These are phyloP conservation scores for Hippocampus mohnikei DNA, from an alignment of 2,113 vertebrate species.

Conservation along the genomic window DNA sequence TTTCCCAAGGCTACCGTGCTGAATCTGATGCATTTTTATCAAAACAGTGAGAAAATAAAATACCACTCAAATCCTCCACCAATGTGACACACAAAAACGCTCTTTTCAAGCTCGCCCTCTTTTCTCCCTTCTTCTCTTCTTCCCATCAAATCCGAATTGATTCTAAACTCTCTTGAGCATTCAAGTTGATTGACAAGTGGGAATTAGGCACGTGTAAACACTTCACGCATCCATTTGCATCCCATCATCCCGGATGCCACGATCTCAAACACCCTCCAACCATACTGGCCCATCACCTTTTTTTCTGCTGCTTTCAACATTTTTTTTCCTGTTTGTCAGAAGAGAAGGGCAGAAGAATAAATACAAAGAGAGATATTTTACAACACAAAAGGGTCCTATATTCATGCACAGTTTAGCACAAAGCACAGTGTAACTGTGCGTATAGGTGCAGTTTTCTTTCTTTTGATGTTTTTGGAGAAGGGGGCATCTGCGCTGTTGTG, in stretches of 20 bases:
- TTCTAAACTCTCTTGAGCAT: constrained; percentile 42
- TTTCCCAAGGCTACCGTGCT: background rate
- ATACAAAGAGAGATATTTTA: background rate
- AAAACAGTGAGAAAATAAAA: background rate
- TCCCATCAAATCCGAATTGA: constrained; percentile 26
- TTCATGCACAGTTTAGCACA: too few species aligned
- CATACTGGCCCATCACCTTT: constrained; percentile 8
- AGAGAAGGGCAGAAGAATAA: background rate
- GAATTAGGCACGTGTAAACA: constrained; percentile 71
- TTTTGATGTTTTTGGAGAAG: too few species aligned
- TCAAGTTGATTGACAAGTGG: constrained; percentile 61
- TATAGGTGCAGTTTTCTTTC: background rate
- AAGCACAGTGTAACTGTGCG: too few species aligned
- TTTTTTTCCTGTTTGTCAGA: constrained; percentile 36
- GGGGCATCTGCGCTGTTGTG: too few species aligned
- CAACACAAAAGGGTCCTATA: too few species aligned
- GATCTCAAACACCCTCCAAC: constrained; percentile 37
- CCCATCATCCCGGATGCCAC: constrained; percentile 46
- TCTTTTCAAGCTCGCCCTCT: background rate
- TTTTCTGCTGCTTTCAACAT: constrained; percentile 43
- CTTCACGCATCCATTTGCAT: constrained; percentile 64
- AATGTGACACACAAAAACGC: background rate
- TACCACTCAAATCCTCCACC: background rate
- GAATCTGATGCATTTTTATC: background rate
- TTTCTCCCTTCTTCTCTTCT: background rate